Evolutionary conservation across 2,888 invertebrate genomes (phyloP).

Genomic region (Carabus problematicus): DNA sequence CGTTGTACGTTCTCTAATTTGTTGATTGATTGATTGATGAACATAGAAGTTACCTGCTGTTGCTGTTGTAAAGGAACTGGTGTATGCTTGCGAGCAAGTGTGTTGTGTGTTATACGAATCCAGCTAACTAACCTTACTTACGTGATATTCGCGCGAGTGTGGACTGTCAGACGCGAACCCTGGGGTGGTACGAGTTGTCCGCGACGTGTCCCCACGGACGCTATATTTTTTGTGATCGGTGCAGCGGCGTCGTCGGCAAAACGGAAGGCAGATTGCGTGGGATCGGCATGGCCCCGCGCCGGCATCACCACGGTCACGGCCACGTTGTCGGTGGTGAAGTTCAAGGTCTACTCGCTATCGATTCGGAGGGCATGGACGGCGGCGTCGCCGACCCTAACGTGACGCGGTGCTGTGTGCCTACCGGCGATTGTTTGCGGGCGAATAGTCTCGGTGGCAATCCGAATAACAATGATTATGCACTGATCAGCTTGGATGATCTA

Average conservation of each 20-base stretch:
- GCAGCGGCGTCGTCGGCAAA: slow-evolving; percentile 50
- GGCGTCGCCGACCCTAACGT: slow-evolving; percentile 60
- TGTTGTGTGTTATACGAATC: no score
- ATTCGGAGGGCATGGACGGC: slow-evolving; percentile 51
- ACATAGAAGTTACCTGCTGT: no score
- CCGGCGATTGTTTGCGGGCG: slow-evolving; percentile 79
- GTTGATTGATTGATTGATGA: no score
- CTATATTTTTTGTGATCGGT: slow-evolving; percentile 34
- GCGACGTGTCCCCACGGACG: slow-evolving; percentile 8
- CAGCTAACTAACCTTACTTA: no score
- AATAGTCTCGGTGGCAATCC: slow-evolving; percentile 54
- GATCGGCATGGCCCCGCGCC: slow-evolving; percentile 62
- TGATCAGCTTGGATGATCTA: slow-evolving; percentile 72
- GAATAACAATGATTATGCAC: slow-evolving; percentile 60
- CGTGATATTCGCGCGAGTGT: no score
- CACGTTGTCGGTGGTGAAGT: slow-evolving; percentile 53
- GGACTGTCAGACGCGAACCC: no score
- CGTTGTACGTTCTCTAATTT: no score
- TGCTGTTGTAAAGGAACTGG: no score
- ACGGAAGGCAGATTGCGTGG: slow-evolving; percentile 35
- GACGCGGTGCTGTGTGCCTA: slow-evolving; percentile 81
- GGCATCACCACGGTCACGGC: slow-evolving; percentile 57
- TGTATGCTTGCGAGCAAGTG: no score
- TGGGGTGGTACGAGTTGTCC: no score
- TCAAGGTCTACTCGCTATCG: slow-evolving; percentile 56